Evolutionary conservation across 2,888 invertebrate species (phyloP), one percentile per base, ranked within the genome.

Genomic region (Pegoplata infirma): DNA sequence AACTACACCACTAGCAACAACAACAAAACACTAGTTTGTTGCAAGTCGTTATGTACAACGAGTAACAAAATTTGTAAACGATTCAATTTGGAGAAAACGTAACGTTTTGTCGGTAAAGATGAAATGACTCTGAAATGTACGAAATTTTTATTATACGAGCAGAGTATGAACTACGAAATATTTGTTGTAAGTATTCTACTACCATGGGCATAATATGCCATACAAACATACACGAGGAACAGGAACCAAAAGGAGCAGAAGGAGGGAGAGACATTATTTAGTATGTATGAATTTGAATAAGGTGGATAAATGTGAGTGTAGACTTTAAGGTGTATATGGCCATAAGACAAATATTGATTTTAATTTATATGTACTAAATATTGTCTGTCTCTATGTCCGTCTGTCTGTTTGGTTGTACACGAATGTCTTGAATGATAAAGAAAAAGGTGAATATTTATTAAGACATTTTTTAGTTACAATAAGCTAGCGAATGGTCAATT

Each of bases 1-100:
- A 61, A 61, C 23, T 53, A 46, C 49, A 59, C 25, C 40, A 51
- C 17, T 8, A 76, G 25, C 51, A 69, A 58, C 21, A 66, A n/a
- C n/a, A n/a, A n/a, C n/a, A n/a, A n/a, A 74, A 75, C 66, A 63
- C 66, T 79, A 53, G 75, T 63, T 79, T 75, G 75, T 75, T 75
- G 79, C 79, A 66, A 79, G 71, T 79, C 86, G 86, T 85, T 85
- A 84, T 85, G 86, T 85, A 86, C 86, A 86, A 86, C 86, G 86
- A 86, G 86, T 83, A 86, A 86, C 86, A 86, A 86, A 86, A 86
- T 86, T 86, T 86, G 85, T 86, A 79, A 86, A 86, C 85, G 85
- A 86, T 86, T 86, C 85, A 86, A 86, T 86, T 86, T 86, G 84
- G 85, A 86, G 76, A 75, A 79, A 79, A 79, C 74, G 79, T 75